A percentile compares a stretch with the other conserved stretches of the same genome.
Evolutionary conservation across 2,888 invertebrate genomes (phyloP).

Genomic region (Caenorhabditis virilis): DNA sequence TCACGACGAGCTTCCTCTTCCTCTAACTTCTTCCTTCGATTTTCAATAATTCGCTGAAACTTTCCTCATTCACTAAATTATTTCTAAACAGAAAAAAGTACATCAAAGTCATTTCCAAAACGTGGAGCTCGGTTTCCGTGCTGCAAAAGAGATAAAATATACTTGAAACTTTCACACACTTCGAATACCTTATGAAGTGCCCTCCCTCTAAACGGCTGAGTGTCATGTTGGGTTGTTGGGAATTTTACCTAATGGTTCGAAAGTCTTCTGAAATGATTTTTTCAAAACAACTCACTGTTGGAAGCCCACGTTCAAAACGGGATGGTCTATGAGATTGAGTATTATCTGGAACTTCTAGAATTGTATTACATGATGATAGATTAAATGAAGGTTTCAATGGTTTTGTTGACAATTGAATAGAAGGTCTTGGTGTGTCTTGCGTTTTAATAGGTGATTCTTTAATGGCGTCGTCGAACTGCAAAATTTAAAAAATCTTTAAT

Average conservation of each 20-base stretch:
- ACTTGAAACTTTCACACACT: slow-evolving; percentile 3
- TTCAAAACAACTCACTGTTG: too few species aligned
- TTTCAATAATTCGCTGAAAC: slow-evolving; percentile 29
- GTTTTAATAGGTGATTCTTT: slow-evolving; percentile 16
- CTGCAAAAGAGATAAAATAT: slow-evolving; percentile 26
- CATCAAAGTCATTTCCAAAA: slow-evolving; percentile 30
- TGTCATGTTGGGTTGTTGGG: not conserved
- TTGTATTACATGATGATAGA: not conserved
- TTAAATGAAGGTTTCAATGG: not conserved
- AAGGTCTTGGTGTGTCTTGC: slow-evolving; percentile 28
- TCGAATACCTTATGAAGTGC: slow-evolving; percentile 25
- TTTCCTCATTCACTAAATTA: not conserved
- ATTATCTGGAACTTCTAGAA: not conserved
- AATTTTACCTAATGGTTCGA: not conserved
- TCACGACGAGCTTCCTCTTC: slow-evolving; percentile 32
- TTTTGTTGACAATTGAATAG: slow-evolving; percentile 9
- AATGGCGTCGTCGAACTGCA: slow-evolving; percentile 33
- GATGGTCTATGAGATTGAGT: slow-evolving; percentile 18
- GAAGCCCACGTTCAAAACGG: slow-evolving; percentile 21
- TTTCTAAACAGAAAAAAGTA: slow-evolving; percentile 6
- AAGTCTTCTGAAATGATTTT: too few species aligned
- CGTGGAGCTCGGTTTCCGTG: slow-evolving; percentile 26
- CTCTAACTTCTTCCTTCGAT: slow-evolving; percentile 23
- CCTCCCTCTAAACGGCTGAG: slow-evolving; percentile 7
- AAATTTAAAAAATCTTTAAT: not conserved